Percentiles rank a stretch among this genome's conserved stretches.
phyloP scores from a whole-genome alignment of 2,888 invertebrate genomes.

The Tetranychus piercei region DNA sequence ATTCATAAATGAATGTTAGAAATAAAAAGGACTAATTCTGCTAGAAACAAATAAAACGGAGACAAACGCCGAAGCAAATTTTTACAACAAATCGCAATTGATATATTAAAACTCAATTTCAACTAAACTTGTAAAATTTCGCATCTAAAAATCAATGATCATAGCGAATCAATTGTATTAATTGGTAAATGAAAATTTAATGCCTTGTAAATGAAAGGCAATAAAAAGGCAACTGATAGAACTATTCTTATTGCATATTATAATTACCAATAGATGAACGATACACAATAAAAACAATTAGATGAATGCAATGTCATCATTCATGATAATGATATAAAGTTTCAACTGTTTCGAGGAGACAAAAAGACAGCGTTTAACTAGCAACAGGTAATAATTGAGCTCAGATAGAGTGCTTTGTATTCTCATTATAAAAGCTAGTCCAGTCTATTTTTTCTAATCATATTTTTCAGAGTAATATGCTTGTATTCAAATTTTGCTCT shows the following conservation, averaged over 20 bases:
- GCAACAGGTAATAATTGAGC: not conserved
- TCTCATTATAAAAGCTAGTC: not conserved
- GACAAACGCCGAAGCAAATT: no score
- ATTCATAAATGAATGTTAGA: not conserved
- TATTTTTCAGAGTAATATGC: not conserved
- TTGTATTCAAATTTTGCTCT: not conserved
- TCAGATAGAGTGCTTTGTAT: not conserved
- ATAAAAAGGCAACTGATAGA: not conserved
- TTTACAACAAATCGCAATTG: no score
- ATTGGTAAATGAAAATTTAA: no score
- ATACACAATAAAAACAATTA: constrained; percentile 6
- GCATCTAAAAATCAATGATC: no score
- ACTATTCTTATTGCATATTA: constrained; percentile 41
- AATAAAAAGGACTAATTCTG: no score
- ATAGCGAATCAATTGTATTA: no score
- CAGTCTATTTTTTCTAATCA: not conserved
- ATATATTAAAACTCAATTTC: no score
- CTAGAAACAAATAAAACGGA: no score
- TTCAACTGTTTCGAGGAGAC: constrained; percentile 4
- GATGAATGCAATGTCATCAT: not conserved
- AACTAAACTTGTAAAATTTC: no score
- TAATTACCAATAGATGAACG: constrained; percentile 68
- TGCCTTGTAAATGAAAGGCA: not conserved
- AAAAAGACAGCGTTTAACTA: not conserved
- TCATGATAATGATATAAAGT: not conserved